Percentiles rank a stretch among this genome's conserved stretches.
phyloP scores from a whole-genome alignment of 2,113 vertebrate genomes.

The Athene cunicularia region DNA sequence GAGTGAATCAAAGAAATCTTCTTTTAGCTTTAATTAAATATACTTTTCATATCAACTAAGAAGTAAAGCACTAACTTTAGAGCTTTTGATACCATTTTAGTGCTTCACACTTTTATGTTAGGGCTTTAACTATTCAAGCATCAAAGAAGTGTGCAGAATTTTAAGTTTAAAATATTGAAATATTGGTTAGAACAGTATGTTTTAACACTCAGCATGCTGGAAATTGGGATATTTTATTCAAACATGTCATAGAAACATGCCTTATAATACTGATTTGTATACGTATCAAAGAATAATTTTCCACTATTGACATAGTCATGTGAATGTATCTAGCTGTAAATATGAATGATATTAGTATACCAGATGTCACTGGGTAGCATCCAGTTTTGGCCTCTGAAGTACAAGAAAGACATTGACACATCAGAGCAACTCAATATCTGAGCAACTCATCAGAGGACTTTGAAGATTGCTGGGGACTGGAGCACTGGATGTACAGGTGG shows the following conservation, averaged over 20 bases:
- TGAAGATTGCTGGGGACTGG: neutral
- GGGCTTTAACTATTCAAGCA: neutral
- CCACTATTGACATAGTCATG: too few relatives aligned
- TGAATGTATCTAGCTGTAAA: neutral
- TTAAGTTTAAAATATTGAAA: neutral
- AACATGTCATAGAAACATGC: neutral
- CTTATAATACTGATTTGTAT: neutral
- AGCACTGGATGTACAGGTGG: neutral
- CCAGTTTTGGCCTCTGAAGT: neutral
- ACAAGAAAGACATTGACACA: neutral
- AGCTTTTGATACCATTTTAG: neutral
- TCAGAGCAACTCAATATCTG: neutral
- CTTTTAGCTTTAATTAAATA: neutral
- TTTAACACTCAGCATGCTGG: neutral
- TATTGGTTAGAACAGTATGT: accelerated
- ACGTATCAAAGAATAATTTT: neutral
- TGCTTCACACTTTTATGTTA: neutral
- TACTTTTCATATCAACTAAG: neutral
- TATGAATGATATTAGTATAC: accelerated
- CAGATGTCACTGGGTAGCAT: neutral
- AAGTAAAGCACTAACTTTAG: neutral
- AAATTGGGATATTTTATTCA: neutral
- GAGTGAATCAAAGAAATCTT: neutral
- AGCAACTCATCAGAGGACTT: neutral
- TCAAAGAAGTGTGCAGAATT: neutral